Evolutionary conservation across 1,140 invertebrate genomes (phyloP), one percentile per base, ranked within the genome.

Genomic region (Dreissena polymorpha): DNA sequence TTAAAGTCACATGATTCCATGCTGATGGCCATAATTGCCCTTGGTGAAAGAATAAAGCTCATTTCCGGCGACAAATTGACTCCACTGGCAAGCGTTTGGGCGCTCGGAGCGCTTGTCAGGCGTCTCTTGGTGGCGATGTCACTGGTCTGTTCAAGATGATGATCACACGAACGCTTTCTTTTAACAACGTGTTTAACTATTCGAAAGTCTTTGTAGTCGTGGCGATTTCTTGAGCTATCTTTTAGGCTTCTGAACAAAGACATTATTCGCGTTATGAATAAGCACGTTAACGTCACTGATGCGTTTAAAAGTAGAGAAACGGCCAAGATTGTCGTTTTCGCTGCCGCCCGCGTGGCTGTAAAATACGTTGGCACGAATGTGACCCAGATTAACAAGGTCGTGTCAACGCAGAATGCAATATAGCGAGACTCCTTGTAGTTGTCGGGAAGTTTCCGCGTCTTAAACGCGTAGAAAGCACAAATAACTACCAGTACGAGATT

Each of bases 391-490:
- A 91, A 68, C 2, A 90, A 65, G 0, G 90, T 91, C 49, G 90
- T 90, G 75, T 88, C 89, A 16, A 91, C 90, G 75, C 89, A 91
- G 79, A 91, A 87, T 21, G 87, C 84, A 51, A 90, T 91, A 84
- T 89, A 91, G 27, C 90, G 87, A 2, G 90, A 90, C 78, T 91
- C 90, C 84, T 91, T 91, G 84, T 89, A 91, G 84, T 91, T 91
- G 84, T 91, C 86, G 10, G 91, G 90, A 29, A 91, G 85, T 68
- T 85, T 85, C n/a, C 90, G 85, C 6, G 90, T 90, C 69, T 97
- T 94, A 0, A 98, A 95, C 5, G 97, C 97, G 91, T 98, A 98
- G 23, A 97, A 95, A 0, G 97, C 97, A 91, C 97, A 98, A 6
- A 98, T 94, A 12, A 97, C 93, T 84, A 98, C 97, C 50, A 98